A percentile compares a stretch with the other conserved stretches of the same genome.
Conservation (phyloP, 1,140 invertebrate species). For the Alviniconcha marisindica region DNA sequence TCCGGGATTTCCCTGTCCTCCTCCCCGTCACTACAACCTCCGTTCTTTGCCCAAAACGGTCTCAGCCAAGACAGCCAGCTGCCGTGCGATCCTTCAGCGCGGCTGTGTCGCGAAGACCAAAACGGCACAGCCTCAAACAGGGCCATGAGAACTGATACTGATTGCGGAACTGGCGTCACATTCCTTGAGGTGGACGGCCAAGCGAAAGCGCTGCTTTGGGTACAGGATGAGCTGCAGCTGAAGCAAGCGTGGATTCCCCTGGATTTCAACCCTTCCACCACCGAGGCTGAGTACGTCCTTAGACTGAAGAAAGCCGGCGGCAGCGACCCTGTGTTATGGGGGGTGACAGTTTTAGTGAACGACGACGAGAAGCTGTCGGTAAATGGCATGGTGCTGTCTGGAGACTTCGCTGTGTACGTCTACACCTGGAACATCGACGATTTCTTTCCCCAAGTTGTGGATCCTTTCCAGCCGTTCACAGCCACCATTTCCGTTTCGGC, state of each 20-base stretch:
- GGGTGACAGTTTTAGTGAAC: neutral
- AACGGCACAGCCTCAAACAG: neutral
- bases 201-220: neutral
- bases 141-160: neutral
- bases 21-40: neutral
- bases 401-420: neutral
- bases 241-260: neutral
- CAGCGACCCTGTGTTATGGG: neutral
- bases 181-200: neutral
- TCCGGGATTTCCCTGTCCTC: neutral
- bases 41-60: neutral
- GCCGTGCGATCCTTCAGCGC: neutral
- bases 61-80: neutral
- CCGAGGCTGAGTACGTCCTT: neutral
- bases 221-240: constrained; percentile 4
- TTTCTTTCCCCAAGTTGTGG: neutral
- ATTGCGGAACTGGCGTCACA: neutral
- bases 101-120: neutral
- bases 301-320: neutral
- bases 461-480: constrained; percentile 37
- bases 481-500: constrained; percentile 6
- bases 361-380: neutral
- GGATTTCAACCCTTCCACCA: neutral
- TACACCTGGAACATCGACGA: constrained; percentile 12
- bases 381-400: neutral